phyloP scores from a whole-genome alignment of 2,888 invertebrate genomes.

The Uropetala carovei region DNA sequence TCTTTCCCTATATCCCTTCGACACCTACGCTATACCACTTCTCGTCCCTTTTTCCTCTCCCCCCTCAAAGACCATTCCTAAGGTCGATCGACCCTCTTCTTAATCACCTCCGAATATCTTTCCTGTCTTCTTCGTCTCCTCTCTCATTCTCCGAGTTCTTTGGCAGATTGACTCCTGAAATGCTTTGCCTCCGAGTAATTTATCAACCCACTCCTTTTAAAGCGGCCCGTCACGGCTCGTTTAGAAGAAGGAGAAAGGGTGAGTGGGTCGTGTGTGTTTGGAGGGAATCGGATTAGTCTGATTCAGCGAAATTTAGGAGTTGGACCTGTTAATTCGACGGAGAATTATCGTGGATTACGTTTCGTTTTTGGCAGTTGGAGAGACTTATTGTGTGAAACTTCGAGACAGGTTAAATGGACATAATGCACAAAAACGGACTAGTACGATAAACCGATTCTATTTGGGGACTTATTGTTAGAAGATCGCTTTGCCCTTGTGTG shows the following conservation, averaged over 20 bases:
- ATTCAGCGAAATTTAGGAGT: background rate
- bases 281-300: background rate
- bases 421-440: no score
- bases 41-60: background rate
- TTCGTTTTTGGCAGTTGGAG: no score
- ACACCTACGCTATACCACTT: background rate
- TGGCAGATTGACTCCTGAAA: background rate
- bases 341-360: no score
- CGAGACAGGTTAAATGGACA: no score
- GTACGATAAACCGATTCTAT: no score
- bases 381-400: no score
- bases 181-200: background rate
- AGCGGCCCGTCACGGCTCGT: background rate
- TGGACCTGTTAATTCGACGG: no score
- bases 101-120: background rate
- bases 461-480: no score
- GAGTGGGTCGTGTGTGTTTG: background rate
- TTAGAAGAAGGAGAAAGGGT: background rate
- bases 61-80: background rate
- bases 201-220: background rate
- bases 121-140: background rate
- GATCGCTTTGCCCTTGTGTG: no score
- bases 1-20: background rate
- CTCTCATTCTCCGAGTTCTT: background rate
- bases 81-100: background rate